These are phyloP conservation scores for Scophthalmus maximus DNA, from an alignment of 2,113 vertebrate species.

Conservation along the genomic window DNA sequence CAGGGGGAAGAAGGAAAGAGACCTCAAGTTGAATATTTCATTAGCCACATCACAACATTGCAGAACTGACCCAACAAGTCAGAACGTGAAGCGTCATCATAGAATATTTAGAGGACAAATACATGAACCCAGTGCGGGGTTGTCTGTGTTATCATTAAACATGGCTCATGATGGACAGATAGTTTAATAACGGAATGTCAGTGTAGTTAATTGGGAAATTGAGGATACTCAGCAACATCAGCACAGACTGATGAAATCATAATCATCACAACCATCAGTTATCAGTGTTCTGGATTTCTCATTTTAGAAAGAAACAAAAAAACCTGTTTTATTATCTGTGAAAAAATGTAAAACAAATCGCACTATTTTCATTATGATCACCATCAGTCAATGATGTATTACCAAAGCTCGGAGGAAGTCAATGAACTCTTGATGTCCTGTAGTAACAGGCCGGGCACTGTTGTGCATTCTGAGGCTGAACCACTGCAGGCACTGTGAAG, in stretches of 20 bases:
- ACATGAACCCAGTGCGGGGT: not conserved
- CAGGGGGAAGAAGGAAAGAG: not conserved
- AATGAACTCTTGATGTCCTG: slow-evolving; percentile 84
- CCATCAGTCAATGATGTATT: slow-evolving; percentile 60
- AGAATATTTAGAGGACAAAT: no score
- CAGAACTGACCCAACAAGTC: not conserved
- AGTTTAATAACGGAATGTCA: not conserved
- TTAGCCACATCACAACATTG: not conserved
- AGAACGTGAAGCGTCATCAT: no score
- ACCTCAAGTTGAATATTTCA: not conserved
- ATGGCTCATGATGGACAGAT: not conserved
- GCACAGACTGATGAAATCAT: slow-evolving; percentile 3
- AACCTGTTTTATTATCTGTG: not conserved
- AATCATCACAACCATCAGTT: not conserved
- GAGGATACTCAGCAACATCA: not conserved
- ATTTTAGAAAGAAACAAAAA: not conserved
- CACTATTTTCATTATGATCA: not conserved
- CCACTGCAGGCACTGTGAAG: slow-evolving; percentile 87
- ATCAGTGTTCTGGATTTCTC: slow-evolving; percentile 3
- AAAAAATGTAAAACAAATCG: slow-evolving; percentile 6
- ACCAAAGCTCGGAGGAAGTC: slow-evolving; percentile 92
- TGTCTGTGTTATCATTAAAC: slow-evolving; percentile 8
- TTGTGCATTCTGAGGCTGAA: slow-evolving; percentile 80
- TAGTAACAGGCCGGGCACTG: slow-evolving; percentile 75
- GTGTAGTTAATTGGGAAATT: slow-evolving; percentile 8